Base-by-base conservation (phyloP, 2,113 vertebrate species). In the Gobius niger region DNA sequence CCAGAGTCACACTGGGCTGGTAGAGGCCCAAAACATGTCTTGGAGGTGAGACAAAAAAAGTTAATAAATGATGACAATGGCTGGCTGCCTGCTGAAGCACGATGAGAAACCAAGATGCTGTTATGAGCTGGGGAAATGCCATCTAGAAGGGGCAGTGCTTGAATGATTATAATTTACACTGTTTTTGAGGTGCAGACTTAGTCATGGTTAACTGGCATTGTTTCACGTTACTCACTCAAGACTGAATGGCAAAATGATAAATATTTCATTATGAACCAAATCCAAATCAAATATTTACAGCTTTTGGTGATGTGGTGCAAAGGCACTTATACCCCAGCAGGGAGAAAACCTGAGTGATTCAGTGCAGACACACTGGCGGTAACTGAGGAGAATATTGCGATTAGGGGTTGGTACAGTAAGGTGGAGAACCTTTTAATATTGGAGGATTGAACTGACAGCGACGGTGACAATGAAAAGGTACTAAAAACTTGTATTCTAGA, bases 1-100 rank as follows among this genome's bases (percentile, higher is more conserved):
- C 7, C 7, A 40, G 54, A 59, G 24, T 59, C 56, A 59, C 34
- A 41, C 56, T 59, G 34, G 34, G 56, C 24, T 59, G 34, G 1
- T 40, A 59, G 56, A 59, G 34, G 56, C 56, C 34, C 54, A 24
- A 57, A 57, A 57, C 54, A 15, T 14, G 13, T 59, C 11, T 57
- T 34, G 15, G 56, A 50, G 13, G 47, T 14, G 11, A 8, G 56
- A 59, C 24, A 59, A 40, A 40, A 14, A 2, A 41, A 12, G 56
- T 59, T 59, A 59, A 59, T 41, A 59, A 59, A 60, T 60, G 14
- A 60, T 16, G 4, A 44, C 15, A 54, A 5, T 16, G 13, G 10
- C 18, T 59, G 40, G 19, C 7, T 10, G 54, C 6, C 54, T 34
- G 19, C 24, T 57, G 24, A 14, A 59, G 24, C 7, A 60, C 41